Conservation (phyloP, 2,888 invertebrate genomes). For the Uloborus plumipes region DNA sequence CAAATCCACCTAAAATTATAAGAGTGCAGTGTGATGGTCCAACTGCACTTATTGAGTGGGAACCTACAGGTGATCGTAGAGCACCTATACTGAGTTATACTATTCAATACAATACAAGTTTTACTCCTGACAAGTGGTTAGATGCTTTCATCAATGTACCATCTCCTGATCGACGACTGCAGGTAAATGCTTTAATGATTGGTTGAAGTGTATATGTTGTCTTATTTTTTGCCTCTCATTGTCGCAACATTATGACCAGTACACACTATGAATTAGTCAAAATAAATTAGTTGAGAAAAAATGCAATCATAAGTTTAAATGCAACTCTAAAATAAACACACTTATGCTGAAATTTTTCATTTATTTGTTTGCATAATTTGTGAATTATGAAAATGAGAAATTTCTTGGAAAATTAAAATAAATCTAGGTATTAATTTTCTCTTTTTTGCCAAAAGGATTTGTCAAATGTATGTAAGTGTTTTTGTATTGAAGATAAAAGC, state of each 20-base stretch:
- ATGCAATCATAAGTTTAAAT: too few species aligned
- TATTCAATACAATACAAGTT: conserved; percentile 65
- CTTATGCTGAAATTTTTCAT: background rate
- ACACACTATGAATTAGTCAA: too few species aligned
- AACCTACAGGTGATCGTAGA: conserved; percentile 54
- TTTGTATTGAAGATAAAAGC: background rate
- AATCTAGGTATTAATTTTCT: background rate
- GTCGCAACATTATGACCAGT: too few species aligned
- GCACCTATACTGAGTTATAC: conserved; percentile 56
- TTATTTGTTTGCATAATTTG: background rate
- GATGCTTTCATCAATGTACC: conserved; percentile 60
- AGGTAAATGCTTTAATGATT: conserved; percentile 11
- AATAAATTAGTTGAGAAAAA: too few species aligned
- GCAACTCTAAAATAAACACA: too few species aligned
- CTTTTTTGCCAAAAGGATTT: background rate
- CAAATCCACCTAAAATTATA: conserved; percentile 52
- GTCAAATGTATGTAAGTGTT: background rate
- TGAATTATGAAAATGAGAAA: background rate
- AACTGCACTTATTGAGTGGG: conserved; percentile 55
- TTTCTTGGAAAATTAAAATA: background rate
- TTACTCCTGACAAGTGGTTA: conserved; percentile 59
- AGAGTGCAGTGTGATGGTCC: conserved; percentile 57
- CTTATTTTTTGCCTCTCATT: too few species aligned
- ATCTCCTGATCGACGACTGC: conserved; percentile 48
- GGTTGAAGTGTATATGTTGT: too few species aligned